Evolutionary conservation across 2,113 vertebrate genomes (phyloP), one percentile per base, ranked within the genome.

Genomic region (Spheniscus mendiculus): DNA sequence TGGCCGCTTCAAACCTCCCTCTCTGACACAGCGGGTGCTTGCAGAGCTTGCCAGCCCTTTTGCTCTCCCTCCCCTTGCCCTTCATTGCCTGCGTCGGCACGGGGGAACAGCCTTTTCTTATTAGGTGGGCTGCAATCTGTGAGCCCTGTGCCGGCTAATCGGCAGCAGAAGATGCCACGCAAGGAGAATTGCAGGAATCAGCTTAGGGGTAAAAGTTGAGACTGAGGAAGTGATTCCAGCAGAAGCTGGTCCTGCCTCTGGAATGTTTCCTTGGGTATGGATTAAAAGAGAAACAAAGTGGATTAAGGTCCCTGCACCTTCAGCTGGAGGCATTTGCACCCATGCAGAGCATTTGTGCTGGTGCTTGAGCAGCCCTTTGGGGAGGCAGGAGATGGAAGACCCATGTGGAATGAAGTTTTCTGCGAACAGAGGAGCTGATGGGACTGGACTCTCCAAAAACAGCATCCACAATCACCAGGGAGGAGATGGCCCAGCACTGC

Each of bases 21-120:
- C 38, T 65, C 26, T 47, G 86, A 27, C 73, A 65, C 38, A 42
- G 50, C 15, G 50, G 22, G 71, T 61, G 58, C 45, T 82, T 25
- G n/a, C 34, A 42, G 22, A 29, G 45, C 65, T 71, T 7, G 0
- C 21, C 63, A 87, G 34, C 58, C 44, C 58, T 40, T 36, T 71
- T 0, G 0, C 21, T 59, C 29, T 74, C 8, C 92, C 69, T 85
- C 44, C 34, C 36, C 25, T 45, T 77, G 62, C 34, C 83, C 77
- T 66, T 61, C n/a, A 6, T 72, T 1, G 1, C 19, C 1, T 0
- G 71, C 3, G 0, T 25, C 1, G 1, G 50, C 1, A 2, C 1
- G 0, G 14, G n/a, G 58, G 22, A 83, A 15, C 34, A 34, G 40
- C 44, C 45, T 63, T 40, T 72, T 38, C 77, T 83, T 20, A 27